Base-by-base conservation (phyloP, 2,113 vertebrate genomes). In the Strigops habroptila region DNA sequence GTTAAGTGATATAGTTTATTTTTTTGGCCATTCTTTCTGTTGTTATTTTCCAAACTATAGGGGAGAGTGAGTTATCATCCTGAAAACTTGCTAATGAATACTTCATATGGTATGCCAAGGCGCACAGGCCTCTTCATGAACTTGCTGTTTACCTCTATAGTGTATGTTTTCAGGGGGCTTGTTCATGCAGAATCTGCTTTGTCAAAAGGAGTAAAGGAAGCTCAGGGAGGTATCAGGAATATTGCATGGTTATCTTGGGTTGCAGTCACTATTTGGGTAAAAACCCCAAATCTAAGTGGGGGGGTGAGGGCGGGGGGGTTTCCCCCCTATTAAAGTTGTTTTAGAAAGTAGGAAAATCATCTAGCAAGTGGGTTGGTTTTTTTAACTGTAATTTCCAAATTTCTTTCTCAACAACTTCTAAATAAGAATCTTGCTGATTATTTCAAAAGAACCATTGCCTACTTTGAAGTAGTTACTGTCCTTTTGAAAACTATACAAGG, bases 241-340 rank as follows among this genome's bases (percentile, higher is more conserved):
- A 43, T 28, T 70, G 11, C 28, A 18, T 57, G 59, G 24, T 37
- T 73, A 30, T 70, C 41, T 69, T 64, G 41, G 70, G 15, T 18
- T 57, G 7, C 18, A n/a, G 18, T 80, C 14, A 31, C 18, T 76
- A 21, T 57, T 81, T 37, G 14, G 15, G 21, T 2, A n/a, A 27
- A 59, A 65, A 31, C 35, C 1, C 7, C 2, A 13, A 57, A 33
- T 18, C 0, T 21, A 19, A 17, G n/a, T n/a, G n/a, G n/a, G n/a
- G n/a, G n/a, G n/a, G n/a, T n/a, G n/a, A 39, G 39, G 39, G 39
- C 9, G 11, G 8, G 39, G 39, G 39, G 39, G 39, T 39, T 39
- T 39, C 8, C 8, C 0, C 1, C 9, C 28, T 10, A 1, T n/a
- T 59, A 41, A 79, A 68, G 19, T 68, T 51, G 7, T 30, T 85